A percentile compares a stretch with the other conserved stretches of the same genome.
phyloP scores from a whole-genome alignment of 2,797 vertebrate species.

The Eidolon dupreanum region DNA sequence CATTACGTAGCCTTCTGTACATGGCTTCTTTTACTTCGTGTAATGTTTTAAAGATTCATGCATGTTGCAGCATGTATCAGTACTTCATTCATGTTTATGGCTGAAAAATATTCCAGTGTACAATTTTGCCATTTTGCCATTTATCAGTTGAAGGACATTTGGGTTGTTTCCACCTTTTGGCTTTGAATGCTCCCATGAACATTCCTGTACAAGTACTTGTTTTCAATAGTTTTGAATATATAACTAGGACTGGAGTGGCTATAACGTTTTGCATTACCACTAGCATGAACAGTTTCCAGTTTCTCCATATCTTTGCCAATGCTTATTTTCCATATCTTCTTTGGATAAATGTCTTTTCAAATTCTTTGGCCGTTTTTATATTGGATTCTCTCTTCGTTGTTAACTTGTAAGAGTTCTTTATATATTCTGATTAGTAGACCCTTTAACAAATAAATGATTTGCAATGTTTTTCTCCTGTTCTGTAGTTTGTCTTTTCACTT shows the following conservation, averaged over 20 bases:
- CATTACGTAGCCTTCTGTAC: not conserved
- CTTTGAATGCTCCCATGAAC: not conserved
- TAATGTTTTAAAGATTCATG: not conserved
- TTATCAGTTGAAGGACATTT: not conserved
- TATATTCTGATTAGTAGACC: too few species aligned
- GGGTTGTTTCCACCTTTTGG: not conserved
- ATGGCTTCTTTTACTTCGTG: not conserved
- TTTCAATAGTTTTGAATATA: not conserved
- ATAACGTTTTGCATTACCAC: not conserved
- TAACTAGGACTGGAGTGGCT: not conserved
- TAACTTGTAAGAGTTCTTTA: too few species aligned
- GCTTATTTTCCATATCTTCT: not conserved
- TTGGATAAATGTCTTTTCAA: not conserved
- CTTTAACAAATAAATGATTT: not conserved
- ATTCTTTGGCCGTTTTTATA: not conserved
- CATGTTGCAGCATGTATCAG: too few species aligned
- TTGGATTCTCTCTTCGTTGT: not conserved
- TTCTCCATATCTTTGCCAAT: not conserved
- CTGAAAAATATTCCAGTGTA: not conserved
- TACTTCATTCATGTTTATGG: not conserved
- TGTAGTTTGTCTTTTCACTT: not conserved
- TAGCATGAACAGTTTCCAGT: not conserved
- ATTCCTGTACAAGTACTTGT: not conserved
- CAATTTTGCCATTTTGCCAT: not conserved
- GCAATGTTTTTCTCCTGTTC: not conserved